A percentile compares a stretch with the other conserved stretches of the same genome.
phyloP scores from a whole-genome alignment of 2,797 vertebrate genomes.

The Macropus fuliginosus region DNA sequence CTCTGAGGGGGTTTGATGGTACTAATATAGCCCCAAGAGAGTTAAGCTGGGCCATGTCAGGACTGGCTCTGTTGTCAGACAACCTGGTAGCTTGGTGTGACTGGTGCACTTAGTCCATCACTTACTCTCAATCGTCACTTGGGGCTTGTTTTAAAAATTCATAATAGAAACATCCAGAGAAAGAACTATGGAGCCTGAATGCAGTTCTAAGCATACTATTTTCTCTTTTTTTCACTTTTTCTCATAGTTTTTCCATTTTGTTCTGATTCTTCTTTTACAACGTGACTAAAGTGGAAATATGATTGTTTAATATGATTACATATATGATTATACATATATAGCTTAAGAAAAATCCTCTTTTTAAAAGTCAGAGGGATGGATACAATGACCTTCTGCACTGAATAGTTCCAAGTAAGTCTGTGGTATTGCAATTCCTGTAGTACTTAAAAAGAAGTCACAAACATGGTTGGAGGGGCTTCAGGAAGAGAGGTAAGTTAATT shows the following conservation, averaged over 20 bases:
- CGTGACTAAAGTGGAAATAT: no score
- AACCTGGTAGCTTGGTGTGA: conserved; percentile 19
- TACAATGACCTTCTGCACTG: conserved; percentile 41
- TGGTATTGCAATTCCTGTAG: conserved; percentile 32
- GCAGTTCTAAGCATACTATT: no score
- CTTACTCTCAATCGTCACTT: conserved; percentile 50
- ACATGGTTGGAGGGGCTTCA: neutral
- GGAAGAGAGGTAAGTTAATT: neutral
- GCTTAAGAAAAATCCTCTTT: conserved; percentile 3
- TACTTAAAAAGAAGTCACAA: conserved; percentile 50
- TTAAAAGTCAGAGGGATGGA: conserved; percentile 8
- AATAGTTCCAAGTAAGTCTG: conserved; percentile 18
- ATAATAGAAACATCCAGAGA: no score
- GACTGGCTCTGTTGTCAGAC: conserved; percentile 28
- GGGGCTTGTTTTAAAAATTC: conserved; percentile 36
- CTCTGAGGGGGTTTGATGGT: conserved; percentile 18
- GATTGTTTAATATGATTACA: no score
- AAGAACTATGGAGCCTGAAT: no score
- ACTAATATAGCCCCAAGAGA: neutral
- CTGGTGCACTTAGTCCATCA: conserved; percentile 3
- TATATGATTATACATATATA: no score
- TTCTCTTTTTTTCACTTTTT: no score
- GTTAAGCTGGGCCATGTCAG: neutral
- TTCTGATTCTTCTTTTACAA: no score
- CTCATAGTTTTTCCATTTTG: no score